A percentile compares a stretch with the other conserved stretches of the same genome.
phyloP scores from a whole-genome alignment of 2,113 vertebrate species.

The Marmota flaviventris region DNA sequence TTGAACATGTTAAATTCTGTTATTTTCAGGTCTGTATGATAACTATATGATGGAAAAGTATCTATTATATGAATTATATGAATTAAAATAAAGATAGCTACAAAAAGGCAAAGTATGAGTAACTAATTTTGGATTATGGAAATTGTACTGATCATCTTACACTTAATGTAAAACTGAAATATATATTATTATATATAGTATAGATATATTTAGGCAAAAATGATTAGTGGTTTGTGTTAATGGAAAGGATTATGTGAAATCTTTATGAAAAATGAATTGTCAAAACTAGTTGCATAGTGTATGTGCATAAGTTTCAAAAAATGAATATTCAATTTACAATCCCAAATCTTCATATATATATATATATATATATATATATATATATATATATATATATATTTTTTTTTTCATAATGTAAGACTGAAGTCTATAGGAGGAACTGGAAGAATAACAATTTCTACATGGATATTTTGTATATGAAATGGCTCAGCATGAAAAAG shows the following conservation, averaged over 20 bases:
- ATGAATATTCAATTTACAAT: not conserved
- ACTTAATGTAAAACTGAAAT: not conserved
- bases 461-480: no score
- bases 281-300: not conserved
- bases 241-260: not conserved
- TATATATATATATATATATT: not conserved
- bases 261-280: not conserved
- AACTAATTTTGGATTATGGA: not conserved
- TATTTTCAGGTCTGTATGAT: not conserved
- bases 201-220: not conserved
- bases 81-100: not conserved
- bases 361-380: not conserved
- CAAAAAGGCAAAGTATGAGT: not conserved
- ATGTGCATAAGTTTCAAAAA: not conserved
- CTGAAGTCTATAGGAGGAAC: no score
- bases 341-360: not conserved
- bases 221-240: not conserved
- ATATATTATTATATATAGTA: not conserved
- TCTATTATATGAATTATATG: not conserved
- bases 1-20: not conserved
- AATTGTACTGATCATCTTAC: not conserved
- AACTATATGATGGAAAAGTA: not conserved
- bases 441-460: no score
- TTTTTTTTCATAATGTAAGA: not conserved
- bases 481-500: no score